Evolutionary conservation across 1,140 invertebrate species (phyloP).

Genomic region (Babylonia areolata): DNA sequence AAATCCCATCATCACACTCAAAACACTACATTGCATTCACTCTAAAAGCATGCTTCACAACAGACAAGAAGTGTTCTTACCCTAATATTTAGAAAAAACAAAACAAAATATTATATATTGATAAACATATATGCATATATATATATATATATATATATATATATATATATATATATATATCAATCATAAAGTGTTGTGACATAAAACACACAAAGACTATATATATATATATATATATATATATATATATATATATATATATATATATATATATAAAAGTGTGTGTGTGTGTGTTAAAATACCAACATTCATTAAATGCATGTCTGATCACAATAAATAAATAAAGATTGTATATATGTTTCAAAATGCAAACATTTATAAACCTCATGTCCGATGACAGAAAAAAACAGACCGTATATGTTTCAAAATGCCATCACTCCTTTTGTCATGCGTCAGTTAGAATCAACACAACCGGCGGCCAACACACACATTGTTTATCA

Average conservation of each 20-base stretch:
- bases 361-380: no score
- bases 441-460: not conserved
- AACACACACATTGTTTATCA: no score
- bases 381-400: no score
- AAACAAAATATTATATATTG: no score
- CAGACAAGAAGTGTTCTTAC: not conserved
- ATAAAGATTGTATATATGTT: no score
- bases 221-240: not conserved
- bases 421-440: not conserved
- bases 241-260: no score
- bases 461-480: not conserved
- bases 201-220: not conserved
- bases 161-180: no score
- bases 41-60: constrained; percentile 1
- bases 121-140: no score
- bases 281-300: not conserved
- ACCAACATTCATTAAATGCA: not conserved
- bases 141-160: no score
- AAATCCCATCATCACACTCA: not conserved
- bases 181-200: no score
- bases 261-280: not conserved
- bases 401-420: not conserved
- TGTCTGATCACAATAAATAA: no score
- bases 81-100: no score
- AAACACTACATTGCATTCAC: not conserved